A percentile compares a stretch with the other conserved stretches of the same genome.
Conservation (phyloP, 2,113 vertebrate genomes). For the Amblyopsis rosae region DNA sequence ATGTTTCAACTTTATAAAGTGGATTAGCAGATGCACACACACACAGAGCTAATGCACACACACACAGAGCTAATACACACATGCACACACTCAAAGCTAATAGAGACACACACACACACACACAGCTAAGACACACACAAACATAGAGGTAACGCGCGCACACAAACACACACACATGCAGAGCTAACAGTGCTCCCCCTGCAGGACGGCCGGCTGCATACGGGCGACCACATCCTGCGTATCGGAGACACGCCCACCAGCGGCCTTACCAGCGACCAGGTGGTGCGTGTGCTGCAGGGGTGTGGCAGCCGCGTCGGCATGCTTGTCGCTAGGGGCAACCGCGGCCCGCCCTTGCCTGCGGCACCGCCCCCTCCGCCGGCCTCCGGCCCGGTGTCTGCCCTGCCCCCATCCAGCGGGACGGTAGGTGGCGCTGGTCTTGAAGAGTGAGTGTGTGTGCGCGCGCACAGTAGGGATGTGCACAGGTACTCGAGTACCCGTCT, state of each 20-base stretch:
- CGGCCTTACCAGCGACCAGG: slow-evolving; percentile 91
- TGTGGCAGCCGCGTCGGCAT: slow-evolving; percentile 89
- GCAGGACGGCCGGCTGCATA: slow-evolving; percentile 91
- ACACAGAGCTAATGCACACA: too few relatives aligned
- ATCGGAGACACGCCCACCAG: slow-evolving; percentile 88
- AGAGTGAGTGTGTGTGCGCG: neutral
- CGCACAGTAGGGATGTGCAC: too few relatives aligned
- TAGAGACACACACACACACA: too few relatives aligned
- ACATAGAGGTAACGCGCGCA: too few relatives aligned
- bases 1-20: too few relatives aligned
- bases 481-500: too few relatives aligned
- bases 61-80: too few relatives aligned
- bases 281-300: slow-evolving; percentile 89
- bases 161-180: too few relatives aligned
- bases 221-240: slow-evolving; percentile 92
- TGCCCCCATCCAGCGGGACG: slow-evolving; percentile 62
- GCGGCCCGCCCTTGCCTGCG: slow-evolving; percentile 48
- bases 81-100: too few relatives aligned
- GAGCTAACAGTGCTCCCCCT: too few relatives aligned
- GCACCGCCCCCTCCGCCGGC: slow-evolving; percentile 75
- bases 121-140: too few relatives aligned
- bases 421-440: slow-evolving; percentile 38
- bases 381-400: slow-evolving; percentile 75
- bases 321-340: slow-evolving; percentile 86
- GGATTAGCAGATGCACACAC: too few relatives aligned